Evolutionary conservation across 2,797 vertebrate genomes (phyloP).

Genomic region (Paramormyrops hopkinsi): DNA sequence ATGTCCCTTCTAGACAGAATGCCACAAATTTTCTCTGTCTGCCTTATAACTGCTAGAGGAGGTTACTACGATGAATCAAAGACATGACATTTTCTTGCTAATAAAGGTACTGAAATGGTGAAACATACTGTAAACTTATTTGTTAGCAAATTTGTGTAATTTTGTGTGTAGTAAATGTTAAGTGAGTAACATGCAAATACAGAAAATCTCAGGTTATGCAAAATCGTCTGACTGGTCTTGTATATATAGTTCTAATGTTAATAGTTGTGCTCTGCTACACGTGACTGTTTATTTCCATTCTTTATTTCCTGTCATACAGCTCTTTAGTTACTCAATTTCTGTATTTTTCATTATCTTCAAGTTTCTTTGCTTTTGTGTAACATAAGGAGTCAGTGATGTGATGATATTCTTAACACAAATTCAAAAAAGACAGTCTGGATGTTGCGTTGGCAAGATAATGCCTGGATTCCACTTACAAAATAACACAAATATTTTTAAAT

Average conservation of each 20-base stretch:
- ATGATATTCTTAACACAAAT: background rate
- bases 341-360: background rate
- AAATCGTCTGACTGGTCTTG: too few species aligned
- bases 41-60: too few species aligned
- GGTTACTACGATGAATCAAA: too few species aligned
- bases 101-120: too few species aligned
- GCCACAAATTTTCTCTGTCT: too few species aligned
- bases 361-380: background rate
- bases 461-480: background rate
- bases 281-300: background rate
- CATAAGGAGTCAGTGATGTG: background rate
- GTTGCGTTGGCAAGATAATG: background rate
- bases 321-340: background rate
- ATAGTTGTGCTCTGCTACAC: background rate
- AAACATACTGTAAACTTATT: too few species aligned
- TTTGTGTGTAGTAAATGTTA: too few species aligned
- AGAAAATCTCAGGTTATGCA: too few species aligned
- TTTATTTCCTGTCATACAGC: background rate
- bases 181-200: too few species aligned
- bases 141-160: too few species aligned
- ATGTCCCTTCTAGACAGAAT: too few species aligned
- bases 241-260: background rate
- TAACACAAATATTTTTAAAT: background rate
- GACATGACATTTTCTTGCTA: too few species aligned
- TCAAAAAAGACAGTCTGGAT: background rate